phyloP scores from a whole-genome alignment of 1,140 invertebrate genomes.

The Drosophila saltans region DNA sequence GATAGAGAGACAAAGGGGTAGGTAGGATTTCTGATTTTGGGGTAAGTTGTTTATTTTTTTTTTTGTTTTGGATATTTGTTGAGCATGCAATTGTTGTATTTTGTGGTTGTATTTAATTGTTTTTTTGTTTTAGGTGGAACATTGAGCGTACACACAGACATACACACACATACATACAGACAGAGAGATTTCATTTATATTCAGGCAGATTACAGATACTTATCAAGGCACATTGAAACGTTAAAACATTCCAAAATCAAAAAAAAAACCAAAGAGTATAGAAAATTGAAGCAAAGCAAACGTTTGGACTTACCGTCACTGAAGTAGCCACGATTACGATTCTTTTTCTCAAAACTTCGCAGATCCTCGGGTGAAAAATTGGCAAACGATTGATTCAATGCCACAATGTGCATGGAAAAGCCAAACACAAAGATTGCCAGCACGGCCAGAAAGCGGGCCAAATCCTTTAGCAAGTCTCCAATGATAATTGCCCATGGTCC shows the following conservation, averaged over 20 bases:
- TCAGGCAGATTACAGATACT: slow-evolving; percentile 78
- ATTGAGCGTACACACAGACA: slow-evolving; percentile 51
- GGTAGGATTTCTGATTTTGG: slow-evolving; percentile 40
- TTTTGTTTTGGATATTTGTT: slow-evolving; percentile 65
- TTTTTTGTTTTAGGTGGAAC: slow-evolving; percentile 53
- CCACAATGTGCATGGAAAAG: slow-evolving; percentile 98
- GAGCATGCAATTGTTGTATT: slow-evolving; percentile 81
- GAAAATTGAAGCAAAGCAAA: slow-evolving; percentile 68
- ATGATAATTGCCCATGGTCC: slow-evolving; percentile 98
- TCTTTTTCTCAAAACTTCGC: slow-evolving; percentile 84
- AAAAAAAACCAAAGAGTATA: slow-evolving; percentile 20
- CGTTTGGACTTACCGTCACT: slow-evolving; percentile 88
- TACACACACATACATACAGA: slow-evolving; percentile 50
- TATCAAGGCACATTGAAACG: slow-evolving; percentile 78
- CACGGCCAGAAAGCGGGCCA: slow-evolving; percentile 97
- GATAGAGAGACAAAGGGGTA: slow-evolving; percentile 23
- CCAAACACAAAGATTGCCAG: slow-evolving; percentile 98
- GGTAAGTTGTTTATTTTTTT: slow-evolving; percentile 26
- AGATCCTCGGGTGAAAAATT: slow-evolving; percentile 86
- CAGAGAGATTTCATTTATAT: slow-evolving; percentile 62
- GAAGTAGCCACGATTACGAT: slow-evolving; percentile 84
- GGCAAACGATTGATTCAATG: slow-evolving; percentile 95
- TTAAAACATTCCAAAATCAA: slow-evolving; percentile 65
- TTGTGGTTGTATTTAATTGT: slow-evolving; percentile 70
- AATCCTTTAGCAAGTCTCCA: slow-evolving; percentile 94